A percentile compares a stretch with the other conserved stretches of the same genome.
Evolutionary conservation across 2,888 invertebrate species (phyloP).

Genomic region (Podabrus alpinus): DNA sequence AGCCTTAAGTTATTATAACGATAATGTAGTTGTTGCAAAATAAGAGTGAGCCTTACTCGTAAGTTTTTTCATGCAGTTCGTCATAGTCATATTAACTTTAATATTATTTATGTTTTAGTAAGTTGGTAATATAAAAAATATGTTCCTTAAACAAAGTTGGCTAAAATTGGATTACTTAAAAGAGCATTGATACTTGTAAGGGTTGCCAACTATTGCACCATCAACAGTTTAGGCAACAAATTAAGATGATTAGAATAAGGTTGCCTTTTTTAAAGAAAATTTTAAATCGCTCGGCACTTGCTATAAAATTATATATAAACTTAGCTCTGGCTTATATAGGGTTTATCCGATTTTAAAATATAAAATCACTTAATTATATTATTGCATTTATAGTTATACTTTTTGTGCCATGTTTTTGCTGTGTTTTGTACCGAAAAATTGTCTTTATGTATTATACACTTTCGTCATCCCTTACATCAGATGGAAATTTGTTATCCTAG

Average conservation of each 20-base stretch:
- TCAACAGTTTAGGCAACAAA: slow-evolving; percentile 9
- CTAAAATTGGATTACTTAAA: not conserved
- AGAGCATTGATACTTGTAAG: slow-evolving; percentile 7
- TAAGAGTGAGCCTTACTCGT: slow-evolving; percentile 52
- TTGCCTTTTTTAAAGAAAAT: slow-evolving; percentile 19
- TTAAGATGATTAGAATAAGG: slow-evolving; percentile 17
- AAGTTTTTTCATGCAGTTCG: slow-evolving; percentile 37
- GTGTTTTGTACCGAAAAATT: not conserved
- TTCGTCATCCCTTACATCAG: not conserved
- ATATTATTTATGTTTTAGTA: slow-evolving; percentile 21
- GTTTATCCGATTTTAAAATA: slow-evolving; percentile 2
- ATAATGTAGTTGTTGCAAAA: slow-evolving; percentile 51
- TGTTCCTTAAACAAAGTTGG: slow-evolving; percentile 20
- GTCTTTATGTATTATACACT: not conserved
- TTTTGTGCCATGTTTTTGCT: not conserved
- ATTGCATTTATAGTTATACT: not conserved
- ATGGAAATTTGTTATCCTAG: not conserved
- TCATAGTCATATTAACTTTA: slow-evolving; percentile 33
- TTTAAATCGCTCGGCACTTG: slow-evolving; percentile 8
- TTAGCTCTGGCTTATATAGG: slow-evolving; percentile 17
- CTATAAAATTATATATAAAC: slow-evolving; percentile 11
- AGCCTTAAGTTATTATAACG: slow-evolving; percentile 53
- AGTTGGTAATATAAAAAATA: slow-evolving; percentile 37
- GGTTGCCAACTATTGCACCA: slow-evolving; percentile 11
- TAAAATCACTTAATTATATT: not conserved